Evolutionary conservation across 2,888 invertebrate genomes (phyloP).

Genomic region (Tachina fera): DNA sequence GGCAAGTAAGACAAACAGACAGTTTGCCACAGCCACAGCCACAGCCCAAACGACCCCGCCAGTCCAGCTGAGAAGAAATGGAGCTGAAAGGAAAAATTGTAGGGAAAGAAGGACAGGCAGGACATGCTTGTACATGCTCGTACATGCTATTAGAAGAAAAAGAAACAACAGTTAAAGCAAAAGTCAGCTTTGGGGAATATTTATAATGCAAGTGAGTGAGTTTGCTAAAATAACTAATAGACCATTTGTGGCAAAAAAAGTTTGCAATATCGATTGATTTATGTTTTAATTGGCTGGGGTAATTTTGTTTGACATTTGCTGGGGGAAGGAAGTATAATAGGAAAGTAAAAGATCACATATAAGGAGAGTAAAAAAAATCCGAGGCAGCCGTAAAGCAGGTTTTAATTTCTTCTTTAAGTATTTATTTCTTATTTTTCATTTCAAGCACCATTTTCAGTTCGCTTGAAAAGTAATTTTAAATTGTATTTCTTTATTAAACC

Average conservation of each 20-base stretch:
- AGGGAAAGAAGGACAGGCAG: slow-evolving; percentile 23
- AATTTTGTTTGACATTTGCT: slow-evolving; percentile 16
- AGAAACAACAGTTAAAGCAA: slow-evolving; percentile 28
- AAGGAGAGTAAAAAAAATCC: background rate
- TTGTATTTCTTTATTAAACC: too few relatives aligned
- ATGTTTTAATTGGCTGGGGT: slow-evolving; percentile 39
- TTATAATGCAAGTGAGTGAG: slow-evolving; percentile 44
- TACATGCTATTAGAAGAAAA: slow-evolving; percentile 2
- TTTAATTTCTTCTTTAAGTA: too few relatives aligned
- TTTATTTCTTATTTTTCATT: too few relatives aligned
- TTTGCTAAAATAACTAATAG: slow-evolving; percentile 57
- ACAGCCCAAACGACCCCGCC: background rate
- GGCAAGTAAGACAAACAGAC: slow-evolving; percentile 59
- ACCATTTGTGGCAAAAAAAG: slow-evolving; percentile 51
- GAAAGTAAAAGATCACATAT: background rate
- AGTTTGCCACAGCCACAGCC: slow-evolving; percentile 5
- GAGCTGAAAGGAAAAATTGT: background rate
- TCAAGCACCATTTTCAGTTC: too few relatives aligned
- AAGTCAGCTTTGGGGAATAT: slow-evolving; percentile 53
- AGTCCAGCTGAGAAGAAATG: slow-evolving; percentile 9
- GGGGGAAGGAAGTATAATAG: background rate
- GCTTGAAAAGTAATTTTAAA: too few relatives aligned
- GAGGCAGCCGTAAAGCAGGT: background rate
- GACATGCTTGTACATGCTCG: background rate
- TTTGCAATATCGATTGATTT: slow-evolving; percentile 58